Evolutionary conservation across 2,113 vertebrate genomes (phyloP), one percentile per base, ranked within the genome.

Genomic region (Pica pica): DNA sequence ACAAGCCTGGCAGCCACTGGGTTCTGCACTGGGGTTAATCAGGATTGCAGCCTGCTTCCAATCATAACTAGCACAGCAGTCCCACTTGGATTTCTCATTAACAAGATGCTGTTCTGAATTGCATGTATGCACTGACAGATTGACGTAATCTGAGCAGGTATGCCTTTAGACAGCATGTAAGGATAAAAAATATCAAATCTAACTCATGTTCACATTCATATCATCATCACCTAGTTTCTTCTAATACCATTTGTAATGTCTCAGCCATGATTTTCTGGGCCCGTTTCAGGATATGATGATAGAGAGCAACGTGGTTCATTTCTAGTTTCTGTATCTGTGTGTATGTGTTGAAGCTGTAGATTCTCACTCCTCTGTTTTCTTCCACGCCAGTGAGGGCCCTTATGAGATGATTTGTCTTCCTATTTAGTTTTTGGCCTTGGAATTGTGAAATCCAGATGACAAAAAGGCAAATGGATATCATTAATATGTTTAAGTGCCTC

Each of bases 1-100:
- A 17, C 1, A 10, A 31, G 15, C 35, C 41, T 74, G n/a, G 26
- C 41, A 47, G 27, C 30, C 3, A 0, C 26, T 1, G 0, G 9
- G 3, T 49, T 84, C 28, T 75, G 20, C 16, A 8, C 16, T 50
- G 18, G 5, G 7, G 11, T 85, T 90, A 26, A 41, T 69, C 31
- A 84, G 60, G 44, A 35, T 16, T 70, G n/a, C 77, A 52, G 17
- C 17, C 52, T 46, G 27, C 23, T 67, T 93, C 30, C 23, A 39
- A 0, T 37, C 12, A 6, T 50, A 70, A 11, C 24, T 74, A 41
- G 30, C 35, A 19, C 2, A 56, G 28, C 42, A 50, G 16, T 50
- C 7, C 27, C 26, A 7, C 37, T 42, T 82, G 28, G 13, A n/a
- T 83, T 88, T 83, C 52, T 78, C 21, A 10, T 71, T 30, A 76